These are phyloP conservation scores for Brachionus rotundiformis DNA, from an alignment of 1,140 invertebrate species.

Conservation along the genomic window DNA sequence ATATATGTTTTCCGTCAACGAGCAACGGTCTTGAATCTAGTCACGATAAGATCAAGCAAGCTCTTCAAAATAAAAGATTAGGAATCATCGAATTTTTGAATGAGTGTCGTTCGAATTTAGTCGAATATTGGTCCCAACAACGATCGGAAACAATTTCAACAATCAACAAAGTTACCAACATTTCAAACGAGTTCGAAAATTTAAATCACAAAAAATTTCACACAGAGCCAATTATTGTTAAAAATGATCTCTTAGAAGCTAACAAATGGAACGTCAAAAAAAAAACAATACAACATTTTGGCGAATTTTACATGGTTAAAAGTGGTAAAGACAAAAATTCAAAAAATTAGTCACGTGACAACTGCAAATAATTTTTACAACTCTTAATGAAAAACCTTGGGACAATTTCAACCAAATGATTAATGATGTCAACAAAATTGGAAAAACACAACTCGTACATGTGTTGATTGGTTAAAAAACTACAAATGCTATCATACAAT, in stretches of 20 bases:
- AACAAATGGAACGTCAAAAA: background rate
- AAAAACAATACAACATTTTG: background rate
- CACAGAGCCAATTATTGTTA: background rate
- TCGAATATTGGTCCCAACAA: slow-evolving; percentile 4
- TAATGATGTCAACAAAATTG: background rate
- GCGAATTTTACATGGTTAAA: background rate
- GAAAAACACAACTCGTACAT: background rate
- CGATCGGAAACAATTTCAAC: background rate
- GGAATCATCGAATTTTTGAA: background rate
- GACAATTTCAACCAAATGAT: background rate
- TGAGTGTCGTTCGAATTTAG: background rate
- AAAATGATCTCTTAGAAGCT: background rate
- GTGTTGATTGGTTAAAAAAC: background rate
- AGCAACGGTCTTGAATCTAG: background rate
- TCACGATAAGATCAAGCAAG: background rate
- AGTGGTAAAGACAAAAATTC: background rate
- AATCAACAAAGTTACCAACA: background rate
- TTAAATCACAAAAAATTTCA: background rate
- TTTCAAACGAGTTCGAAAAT: background rate
- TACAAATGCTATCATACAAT: background rate
- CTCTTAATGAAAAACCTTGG: background rate
- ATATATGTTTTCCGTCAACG: background rate
- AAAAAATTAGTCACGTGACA: background rate
- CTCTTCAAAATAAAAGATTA: background rate
- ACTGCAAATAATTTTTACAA: background rate